Conservation (phyloP, 2,113 vertebrate genomes). For the Protobothrops flavoviridis region DNA sequence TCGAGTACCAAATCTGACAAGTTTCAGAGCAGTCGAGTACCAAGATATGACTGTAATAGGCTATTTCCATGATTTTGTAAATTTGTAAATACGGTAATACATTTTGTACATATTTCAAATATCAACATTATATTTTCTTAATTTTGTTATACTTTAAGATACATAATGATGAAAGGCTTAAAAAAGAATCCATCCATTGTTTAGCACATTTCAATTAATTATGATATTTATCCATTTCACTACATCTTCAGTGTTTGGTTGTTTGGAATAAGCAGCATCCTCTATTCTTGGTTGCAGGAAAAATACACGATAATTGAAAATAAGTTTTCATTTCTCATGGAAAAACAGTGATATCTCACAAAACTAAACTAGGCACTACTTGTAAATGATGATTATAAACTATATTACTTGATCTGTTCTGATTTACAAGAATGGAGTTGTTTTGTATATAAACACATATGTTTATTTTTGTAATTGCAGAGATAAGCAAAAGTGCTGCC, state of each 20-base stretch:
- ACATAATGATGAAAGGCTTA: neutral
- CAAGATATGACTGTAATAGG: neutral
- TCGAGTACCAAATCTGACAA: too few species aligned
- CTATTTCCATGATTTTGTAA: neutral
- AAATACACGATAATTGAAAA: neutral
- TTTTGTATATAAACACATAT: neutral
- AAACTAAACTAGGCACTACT: neutral
- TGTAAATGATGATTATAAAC: neutral
- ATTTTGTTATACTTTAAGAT: neutral
- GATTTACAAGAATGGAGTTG: neutral
- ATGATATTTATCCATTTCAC: neutral
- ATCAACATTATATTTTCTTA: neutral
- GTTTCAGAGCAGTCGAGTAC: too few species aligned
- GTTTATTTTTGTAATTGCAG: neutral
- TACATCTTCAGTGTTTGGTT: neutral
- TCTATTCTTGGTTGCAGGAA: neutral
- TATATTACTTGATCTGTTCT: neutral
- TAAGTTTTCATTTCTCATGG: neutral
- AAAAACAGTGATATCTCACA: neutral
- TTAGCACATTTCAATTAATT: neutral
- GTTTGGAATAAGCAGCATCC: neutral
- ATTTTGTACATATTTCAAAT: neutral
- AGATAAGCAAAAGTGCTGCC: neutral
- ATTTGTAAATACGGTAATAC: neutral
- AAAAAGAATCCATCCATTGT: neutral